Evolutionary conservation across 2,797 vertebrate genomes (phyloP).

Genomic region (Geotria australis): DNA sequence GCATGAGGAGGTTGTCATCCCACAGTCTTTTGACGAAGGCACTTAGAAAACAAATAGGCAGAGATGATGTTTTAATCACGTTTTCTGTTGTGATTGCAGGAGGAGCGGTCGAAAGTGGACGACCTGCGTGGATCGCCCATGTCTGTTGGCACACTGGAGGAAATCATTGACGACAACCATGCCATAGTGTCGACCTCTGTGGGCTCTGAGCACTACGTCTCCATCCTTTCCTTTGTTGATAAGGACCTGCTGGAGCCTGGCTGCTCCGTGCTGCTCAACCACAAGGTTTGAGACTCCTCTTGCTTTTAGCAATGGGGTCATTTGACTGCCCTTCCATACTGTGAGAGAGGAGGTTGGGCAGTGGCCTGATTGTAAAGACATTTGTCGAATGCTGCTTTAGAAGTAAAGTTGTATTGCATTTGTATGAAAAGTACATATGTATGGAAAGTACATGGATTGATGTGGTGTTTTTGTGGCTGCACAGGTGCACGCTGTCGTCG

Average conservation of each 20-base stretch:
- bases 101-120: slow-evolving; percentile 89
- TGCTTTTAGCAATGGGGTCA: too few species aligned
- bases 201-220: slow-evolving; percentile 90
- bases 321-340: too few species aligned
- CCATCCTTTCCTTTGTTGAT: slow-evolving; percentile 88
- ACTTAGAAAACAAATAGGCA: too few species aligned
- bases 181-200: slow-evolving; percentile 91
- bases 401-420: background rate
- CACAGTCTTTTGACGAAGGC: too few species aligned
- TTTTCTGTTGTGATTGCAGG: slow-evolving; percentile 13
- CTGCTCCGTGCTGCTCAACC: slow-evolving; percentile 82
- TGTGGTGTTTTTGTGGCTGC: background rate
- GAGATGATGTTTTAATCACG: too few species aligned
- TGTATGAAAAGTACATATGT: background rate
- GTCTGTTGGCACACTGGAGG: slow-evolving; percentile 88
- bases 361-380: background rate
- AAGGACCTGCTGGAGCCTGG: slow-evolving; percentile 86
- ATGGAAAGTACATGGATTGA: background rate
- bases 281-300: slow-evolving; percentile 28
- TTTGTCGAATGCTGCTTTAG: background rate
- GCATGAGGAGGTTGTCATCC: too few species aligned
- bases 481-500: slow-evolving; percentile 82
- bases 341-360: too few species aligned
- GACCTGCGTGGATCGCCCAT: slow-evolving; percentile 89
- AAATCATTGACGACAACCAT: slow-evolving; percentile 95